Base-by-base conservation (phyloP, 2,888 invertebrate genomes). In the Cephus sareptanus region DNA sequence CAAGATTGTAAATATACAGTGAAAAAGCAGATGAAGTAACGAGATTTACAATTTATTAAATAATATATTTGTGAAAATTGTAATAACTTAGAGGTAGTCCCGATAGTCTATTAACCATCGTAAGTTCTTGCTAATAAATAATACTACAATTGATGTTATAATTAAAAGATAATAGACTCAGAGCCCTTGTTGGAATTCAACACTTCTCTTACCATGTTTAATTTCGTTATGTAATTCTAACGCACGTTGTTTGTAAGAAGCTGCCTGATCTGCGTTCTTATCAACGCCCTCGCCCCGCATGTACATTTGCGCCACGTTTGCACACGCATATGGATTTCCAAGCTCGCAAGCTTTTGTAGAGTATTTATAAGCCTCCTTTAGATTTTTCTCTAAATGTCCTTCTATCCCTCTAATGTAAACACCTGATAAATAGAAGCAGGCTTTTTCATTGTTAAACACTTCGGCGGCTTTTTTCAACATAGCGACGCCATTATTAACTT, bases 271-370 rank as follows among this genome's bases (percentile, higher is more conserved):
- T 75, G 92, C 88, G 91, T 96, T 95, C 89, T 96, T 95, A 76
- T 94, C 94, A 0, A 95, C 95, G 1, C 98, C 98, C 82, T 98
- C 97, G 23, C 98, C 98, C 89, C 94, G 94, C 56, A 93, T 93
- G 90, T 97, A 96, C 96, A 98, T 97, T 90, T 96, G 94, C 88
- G 97, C 96, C 1, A 98, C 93, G 92, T 98, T 98, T 0, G 96
- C 96, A 92, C 99, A 99, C 0, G 97, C 96, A 88, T 95, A 96
- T 90, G 97, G 94, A 88, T 98, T 96, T 0, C 96, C 96, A 0
- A 95, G 92, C 81, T 97, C 96, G 90, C 99, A 99, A 0, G 96
- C 97, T 90, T 95, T 95, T 79, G 94, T 92, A 0, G 97, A 95
- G 87, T 94, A 96, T 69, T 94, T 92, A 90, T 97, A 96, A 0